Percentiles rank a stretch among this genome's conserved stretches.
These are phyloP conservation scores for Proterorhinus semilunaris DNA, from an alignment of 2,113 vertebrate species.

Conservation along the genomic window DNA sequence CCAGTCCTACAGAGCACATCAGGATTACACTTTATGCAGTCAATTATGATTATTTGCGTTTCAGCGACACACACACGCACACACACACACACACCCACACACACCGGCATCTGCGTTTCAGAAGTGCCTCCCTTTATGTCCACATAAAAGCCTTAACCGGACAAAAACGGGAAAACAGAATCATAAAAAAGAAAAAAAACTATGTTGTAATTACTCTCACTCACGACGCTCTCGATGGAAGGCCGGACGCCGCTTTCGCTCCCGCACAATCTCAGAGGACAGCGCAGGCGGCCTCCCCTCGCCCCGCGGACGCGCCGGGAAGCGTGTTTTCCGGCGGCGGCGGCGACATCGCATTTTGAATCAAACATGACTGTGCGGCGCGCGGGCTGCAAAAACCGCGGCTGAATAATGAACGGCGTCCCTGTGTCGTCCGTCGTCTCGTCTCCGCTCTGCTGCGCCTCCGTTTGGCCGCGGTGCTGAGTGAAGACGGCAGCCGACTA, in stretches of 20 bases:
- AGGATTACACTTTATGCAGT: no score
- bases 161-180: constrained; percentile 18
- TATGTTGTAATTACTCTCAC: constrained; percentile 23
- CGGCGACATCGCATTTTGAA: constrained; percentile 36
- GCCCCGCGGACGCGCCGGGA: background rate
- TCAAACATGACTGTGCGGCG: constrained; percentile 27
- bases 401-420: constrained; percentile 48
- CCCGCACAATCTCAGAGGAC: constrained; percentile 7
- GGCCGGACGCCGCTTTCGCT: constrained; percentile 9
- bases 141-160: background rate
- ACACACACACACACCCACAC: no score
- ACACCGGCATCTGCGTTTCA: constrained; percentile 5
- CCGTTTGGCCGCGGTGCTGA: constrained; percentile 15
- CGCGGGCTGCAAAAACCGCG: constrained; percentile 21
- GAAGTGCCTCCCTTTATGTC: constrained; percentile 2
- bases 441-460: constrained; percentile 19
- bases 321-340: constrained; percentile 2
- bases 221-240: constrained; percentile 24
- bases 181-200: constrained; percentile 6
- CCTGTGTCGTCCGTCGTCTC: constrained; percentile 18
- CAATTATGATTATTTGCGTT: no score
- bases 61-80: no score
- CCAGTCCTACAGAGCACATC: no score
- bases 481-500: constrained; percentile 30
- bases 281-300: background rate